These are phyloP conservation scores for Monodelphis domestica DNA, from an alignment of 2,797 vertebrate species.

Conservation along the genomic window DNA sequence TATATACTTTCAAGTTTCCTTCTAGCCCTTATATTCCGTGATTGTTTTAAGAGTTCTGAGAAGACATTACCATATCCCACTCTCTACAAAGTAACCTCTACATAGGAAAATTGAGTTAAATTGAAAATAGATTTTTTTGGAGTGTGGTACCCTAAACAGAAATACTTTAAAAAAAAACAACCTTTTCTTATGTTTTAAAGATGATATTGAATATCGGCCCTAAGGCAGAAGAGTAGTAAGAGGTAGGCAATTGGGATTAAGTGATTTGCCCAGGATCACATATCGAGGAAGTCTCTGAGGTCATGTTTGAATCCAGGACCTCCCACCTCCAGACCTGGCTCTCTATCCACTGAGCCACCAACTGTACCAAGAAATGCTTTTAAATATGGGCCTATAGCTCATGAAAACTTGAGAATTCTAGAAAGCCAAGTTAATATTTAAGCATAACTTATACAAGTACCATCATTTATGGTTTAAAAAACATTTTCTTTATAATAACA, in stretches of 20 bases:
- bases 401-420: neutral
- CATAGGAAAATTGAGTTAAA: slow-evolving; percentile 14
- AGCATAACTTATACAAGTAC: neutral
- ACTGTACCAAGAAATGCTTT: no score
- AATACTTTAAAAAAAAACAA: neutral
- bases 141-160: neutral
- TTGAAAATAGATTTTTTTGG: neutral
- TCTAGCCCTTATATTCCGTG: neutral
- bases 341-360: no score
- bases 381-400: neutral
- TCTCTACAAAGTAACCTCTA: slow-evolving; percentile 8
- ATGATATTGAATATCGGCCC: no score
- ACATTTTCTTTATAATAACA: neutral
- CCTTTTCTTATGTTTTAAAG: no score
- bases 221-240: no score
- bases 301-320: no score
- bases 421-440: neutral
- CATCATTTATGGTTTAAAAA: neutral
- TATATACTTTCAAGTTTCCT: neutral
- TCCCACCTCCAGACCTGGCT: no score
- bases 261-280: no score
- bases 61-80: neutral
- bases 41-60: neutral
- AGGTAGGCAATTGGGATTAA: no score
- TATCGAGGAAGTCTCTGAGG: no score